Evolutionary conservation across 2,797 vertebrate species (phyloP).

Genomic region (Typhlichthys eigenmanni): DNA sequence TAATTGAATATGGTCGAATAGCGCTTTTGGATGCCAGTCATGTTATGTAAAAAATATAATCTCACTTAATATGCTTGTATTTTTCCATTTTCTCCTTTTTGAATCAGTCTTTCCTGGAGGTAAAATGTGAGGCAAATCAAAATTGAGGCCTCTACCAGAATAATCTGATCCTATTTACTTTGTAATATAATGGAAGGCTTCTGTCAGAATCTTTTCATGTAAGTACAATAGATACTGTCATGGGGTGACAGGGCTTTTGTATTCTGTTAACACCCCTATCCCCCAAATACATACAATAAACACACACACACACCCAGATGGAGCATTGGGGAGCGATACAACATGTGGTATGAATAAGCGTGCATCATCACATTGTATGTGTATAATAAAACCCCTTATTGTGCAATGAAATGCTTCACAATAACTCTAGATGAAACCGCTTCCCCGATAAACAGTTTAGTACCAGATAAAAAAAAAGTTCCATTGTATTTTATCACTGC

Average conservation of each 20-base stretch:
- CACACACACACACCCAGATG: conserved; percentile 4
- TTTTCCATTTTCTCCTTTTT: conserved; percentile 46
- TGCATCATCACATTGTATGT: conserved; percentile 12
- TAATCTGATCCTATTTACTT: conserved; percentile 65
- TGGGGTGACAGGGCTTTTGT: conserved; percentile 43
- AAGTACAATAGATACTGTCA: conserved; percentile 53
- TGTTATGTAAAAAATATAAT: conserved; percentile 64
- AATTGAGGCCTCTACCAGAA: conserved; percentile 44
- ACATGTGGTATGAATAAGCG: conserved; percentile 13
- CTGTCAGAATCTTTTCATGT: conserved; percentile 51
- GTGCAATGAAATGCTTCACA: conserved; percentile 50
- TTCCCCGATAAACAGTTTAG: conserved; percentile 57
- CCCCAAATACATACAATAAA: conserved; percentile 13
- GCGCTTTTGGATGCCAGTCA: conserved; percentile 51
- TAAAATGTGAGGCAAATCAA: conserved; percentile 57
- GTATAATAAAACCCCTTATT: conserved; percentile 45
- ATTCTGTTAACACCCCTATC: conserved; percentile 25
- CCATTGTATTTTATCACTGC: conserved; percentile 33
- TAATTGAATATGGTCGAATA: conserved; percentile 52
- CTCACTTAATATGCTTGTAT: conserved; percentile 58
- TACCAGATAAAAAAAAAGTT: conserved; percentile 47
- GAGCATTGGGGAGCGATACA: neutral
- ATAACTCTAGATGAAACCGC: conserved; percentile 40
- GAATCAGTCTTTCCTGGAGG: conserved; percentile 45
- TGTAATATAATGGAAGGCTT: conserved; percentile 57